phyloP scores from a whole-genome alignment of 1,140 invertebrate species.

The Trinorchestia longiramus region DNA sequence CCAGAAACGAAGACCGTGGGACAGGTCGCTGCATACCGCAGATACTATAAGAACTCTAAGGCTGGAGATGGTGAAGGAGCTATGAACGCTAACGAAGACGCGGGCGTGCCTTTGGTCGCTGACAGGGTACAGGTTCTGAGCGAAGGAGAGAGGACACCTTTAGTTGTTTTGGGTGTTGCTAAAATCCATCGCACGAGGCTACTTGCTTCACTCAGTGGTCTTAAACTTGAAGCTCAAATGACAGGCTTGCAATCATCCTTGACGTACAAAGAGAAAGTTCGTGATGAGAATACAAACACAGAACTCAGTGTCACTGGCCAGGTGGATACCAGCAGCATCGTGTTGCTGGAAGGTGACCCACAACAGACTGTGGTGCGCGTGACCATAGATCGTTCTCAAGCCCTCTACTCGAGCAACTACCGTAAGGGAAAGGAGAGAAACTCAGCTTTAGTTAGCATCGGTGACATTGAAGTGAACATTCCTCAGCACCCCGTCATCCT shows the following conservation, averaged over 20 bases:
- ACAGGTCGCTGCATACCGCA: conserved; percentile 65
- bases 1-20: conserved; percentile 91
- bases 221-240: conserved; percentile 92
- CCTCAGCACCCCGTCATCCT: conserved; percentile 96
- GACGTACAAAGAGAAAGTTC: conserved; percentile 75
- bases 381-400: conserved; percentile 91
- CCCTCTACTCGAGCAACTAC: conserved; percentile 86
- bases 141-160: conserved; percentile 71
- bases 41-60: conserved; percentile 4
- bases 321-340: conserved; percentile 91
- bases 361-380: conserved; percentile 94
- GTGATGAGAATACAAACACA: conserved; percentile 72
- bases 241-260: conserved; percentile 81
- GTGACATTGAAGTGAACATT: conserved; percentile 91
- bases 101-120: conserved; percentile 55
- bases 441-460: conserved; percentile 87
- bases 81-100: conserved; percentile 48
- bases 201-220: conserved; percentile 89
- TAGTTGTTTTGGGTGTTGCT: conserved; percentile 88
- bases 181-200: conserved; percentile 89
- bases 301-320: conserved; percentile 92
- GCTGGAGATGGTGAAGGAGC: neutral
- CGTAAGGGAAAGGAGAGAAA: conserved; percentile 86
- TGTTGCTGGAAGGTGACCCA: conserved; percentile 88
- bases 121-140: conserved; percentile 18